Conservation (phyloP, 1,140 invertebrate genomes). For the Drosophila bifasciata region DNA sequence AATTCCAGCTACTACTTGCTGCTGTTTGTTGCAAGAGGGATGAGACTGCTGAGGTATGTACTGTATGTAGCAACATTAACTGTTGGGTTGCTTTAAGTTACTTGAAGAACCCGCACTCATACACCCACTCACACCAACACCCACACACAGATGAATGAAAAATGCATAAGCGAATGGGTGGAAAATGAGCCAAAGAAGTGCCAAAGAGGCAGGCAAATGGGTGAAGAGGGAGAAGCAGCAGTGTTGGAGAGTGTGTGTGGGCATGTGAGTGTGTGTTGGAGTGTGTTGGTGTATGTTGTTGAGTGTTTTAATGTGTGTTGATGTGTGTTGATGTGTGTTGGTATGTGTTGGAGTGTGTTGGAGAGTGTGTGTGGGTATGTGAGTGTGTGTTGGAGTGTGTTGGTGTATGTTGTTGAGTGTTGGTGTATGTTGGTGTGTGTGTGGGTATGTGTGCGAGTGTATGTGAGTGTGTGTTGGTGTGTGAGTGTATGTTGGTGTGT, state of each 20-base stretch:
- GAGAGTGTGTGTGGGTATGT: conserved; percentile 47
- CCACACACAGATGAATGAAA: conserved; percentile 44
- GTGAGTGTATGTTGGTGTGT: conserved; percentile 51
- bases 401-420: too few species aligned
- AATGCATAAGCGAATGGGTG: conserved; percentile 63
- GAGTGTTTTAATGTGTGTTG: too few species aligned
- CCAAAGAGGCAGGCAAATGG: conserved; percentile 10
- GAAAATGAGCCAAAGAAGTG: conserved; percentile 48
- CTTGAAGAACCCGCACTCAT: conserved; percentile 35
- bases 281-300: conserved; percentile 29
- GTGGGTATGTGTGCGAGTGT: too few species aligned
- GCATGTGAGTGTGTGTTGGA: too few species aligned
- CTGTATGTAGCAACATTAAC: too few species aligned
- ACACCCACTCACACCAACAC: too few species aligned
- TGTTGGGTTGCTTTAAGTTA: conserved; percentile 43
- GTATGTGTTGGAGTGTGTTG: too few species aligned
- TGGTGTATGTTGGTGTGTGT: conserved; percentile 48
- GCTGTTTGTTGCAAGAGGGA: not conserved
- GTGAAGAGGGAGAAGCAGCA: conserved; percentile 3
- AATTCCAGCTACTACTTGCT: too few species aligned
- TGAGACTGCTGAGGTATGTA: too few species aligned
- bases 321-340: conserved; percentile 30
- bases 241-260: conserved; percentile 14
- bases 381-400: conserved; percentile 48
- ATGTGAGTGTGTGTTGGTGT: conserved; percentile 44